These are phyloP conservation scores for Phrynocephalus guinanensis DNA, from an alignment of 2,797 vertebrate genomes.

Conservation along the genomic window DNA sequence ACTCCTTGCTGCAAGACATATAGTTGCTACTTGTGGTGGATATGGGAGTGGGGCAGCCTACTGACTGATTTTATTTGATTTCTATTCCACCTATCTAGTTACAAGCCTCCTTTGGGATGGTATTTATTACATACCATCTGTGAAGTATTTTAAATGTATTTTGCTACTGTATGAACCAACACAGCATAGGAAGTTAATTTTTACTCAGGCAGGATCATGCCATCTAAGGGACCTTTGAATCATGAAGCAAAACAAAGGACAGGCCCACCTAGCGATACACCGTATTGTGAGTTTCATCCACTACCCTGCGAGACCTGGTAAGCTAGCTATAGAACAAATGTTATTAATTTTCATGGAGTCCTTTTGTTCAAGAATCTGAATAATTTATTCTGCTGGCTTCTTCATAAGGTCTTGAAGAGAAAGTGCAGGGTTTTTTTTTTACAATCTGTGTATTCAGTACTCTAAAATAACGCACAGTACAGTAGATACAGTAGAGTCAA, in stretches of 20 bases:
- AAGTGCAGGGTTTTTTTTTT: fast-evolving
- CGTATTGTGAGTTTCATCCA: not conserved
- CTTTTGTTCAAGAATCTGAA: fast-evolving
- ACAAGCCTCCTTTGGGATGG: too few relatives aligned
- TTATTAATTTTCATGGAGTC: not conserved
- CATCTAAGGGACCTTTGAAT: constrained; percentile 1
- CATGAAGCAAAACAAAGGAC: not conserved
- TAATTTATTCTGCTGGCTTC: fast-evolving
- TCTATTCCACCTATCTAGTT: too few relatives aligned
- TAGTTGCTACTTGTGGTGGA: too few relatives aligned
- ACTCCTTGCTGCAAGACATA: too few relatives aligned
- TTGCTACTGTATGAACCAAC: not conserved
- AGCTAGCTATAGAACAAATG: fast-evolving
- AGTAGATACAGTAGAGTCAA: not conserved
- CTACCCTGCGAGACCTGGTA: fast-evolving
- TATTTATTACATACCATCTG: not conserved
- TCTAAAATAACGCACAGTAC: not conserved
- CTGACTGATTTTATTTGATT: too few relatives aligned
- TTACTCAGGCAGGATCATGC: not conserved
- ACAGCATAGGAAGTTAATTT: not conserved
- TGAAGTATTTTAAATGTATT: not conserved
- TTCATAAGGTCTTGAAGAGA: not conserved
- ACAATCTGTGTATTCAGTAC: not conserved
- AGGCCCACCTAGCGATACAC: too few relatives aligned
- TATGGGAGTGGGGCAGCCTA: too few relatives aligned